Evolutionary conservation across 1,140 invertebrate genomes (phyloP).

Genomic region (Diabrotica undecimpunctata): DNA sequence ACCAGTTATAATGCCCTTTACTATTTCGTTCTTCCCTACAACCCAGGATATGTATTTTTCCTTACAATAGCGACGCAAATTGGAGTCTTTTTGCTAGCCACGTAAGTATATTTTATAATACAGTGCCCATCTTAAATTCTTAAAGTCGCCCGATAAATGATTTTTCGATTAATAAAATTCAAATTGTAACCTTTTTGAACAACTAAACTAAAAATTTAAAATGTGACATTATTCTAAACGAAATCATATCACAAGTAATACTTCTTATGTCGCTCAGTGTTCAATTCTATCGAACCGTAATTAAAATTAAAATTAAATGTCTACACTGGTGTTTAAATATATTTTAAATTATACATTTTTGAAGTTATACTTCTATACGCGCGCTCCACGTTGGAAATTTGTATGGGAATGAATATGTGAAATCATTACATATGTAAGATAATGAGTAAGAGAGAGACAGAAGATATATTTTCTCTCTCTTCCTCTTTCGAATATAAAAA

Average conservation of each 20-base stretch:
- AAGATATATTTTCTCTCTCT: too few relatives aligned
- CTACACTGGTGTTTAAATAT: too few relatives aligned
- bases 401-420: too few relatives aligned
- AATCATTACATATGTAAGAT: too few relatives aligned
- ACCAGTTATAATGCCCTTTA: constrained; percentile 68
- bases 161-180: not conserved
- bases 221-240: not conserved
- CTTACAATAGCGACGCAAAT: constrained; percentile 67
- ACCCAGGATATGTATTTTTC: constrained; percentile 60
- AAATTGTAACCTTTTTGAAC: not conserved
- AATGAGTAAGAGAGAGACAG: too few relatives aligned
- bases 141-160: not conserved
- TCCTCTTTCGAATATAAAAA: too few relatives aligned
- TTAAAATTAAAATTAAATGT: too few relatives aligned
- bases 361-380: too few relatives aligned
- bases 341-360: too few relatives aligned
- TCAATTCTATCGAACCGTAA: too few relatives aligned
- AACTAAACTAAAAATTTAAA: not conserved
- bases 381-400: too few relatives aligned
- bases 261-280: too few relatives aligned
- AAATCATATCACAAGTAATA: not conserved
- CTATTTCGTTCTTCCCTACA: constrained; percentile 57
- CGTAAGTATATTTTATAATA: constrained; percentile 55
- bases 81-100: constrained; percentile 56
- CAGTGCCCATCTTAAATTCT: not conserved